Evolutionary conservation across 92 coral and sea anemone species (phyloP).

Genomic region (Porites divaricata): DNA sequence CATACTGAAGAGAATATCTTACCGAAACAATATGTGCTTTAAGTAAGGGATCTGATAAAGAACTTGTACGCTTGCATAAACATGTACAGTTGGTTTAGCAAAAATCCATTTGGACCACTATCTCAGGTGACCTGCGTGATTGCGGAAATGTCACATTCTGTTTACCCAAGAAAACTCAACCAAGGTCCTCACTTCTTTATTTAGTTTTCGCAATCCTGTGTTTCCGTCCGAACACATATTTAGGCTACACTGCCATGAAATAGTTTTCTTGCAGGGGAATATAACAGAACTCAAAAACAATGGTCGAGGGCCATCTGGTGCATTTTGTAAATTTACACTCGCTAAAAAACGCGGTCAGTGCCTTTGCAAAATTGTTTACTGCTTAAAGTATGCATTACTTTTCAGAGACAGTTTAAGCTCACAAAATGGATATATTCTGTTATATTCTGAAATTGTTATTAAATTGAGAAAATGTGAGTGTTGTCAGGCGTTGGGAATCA

Average conservation of each 20-base stretch:
- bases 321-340: too few species aligned
- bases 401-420: too few species aligned
- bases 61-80: constrained; percentile 64
- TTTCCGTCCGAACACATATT: neutral
- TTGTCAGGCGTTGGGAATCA: neutral
- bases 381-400: too few species aligned
- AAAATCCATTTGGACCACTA: neutral
- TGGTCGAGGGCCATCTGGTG: too few species aligned
- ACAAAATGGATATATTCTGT: too few species aligned
- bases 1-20: neutral
- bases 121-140: constrained; percentile 15
- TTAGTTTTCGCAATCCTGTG: constrained; percentile 30
- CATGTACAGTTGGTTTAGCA: neutral
- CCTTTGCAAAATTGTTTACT: too few species aligned
- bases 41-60: constrained; percentile 47
- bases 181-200: neutral
- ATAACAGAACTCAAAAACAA: too few species aligned
- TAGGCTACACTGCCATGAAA: too few species aligned
- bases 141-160: constrained; percentile 18
- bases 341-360: too few species aligned
- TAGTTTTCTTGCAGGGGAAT: too few species aligned
- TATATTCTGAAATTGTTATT: too few species aligned
- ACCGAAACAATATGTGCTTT: neutral
- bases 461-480: too few species aligned
- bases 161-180: constrained; percentile 8